These are phyloP conservation scores for Pteromalus puparum DNA, from an alignment of 1,140 invertebrate species.

Conservation along the genomic window DNA sequence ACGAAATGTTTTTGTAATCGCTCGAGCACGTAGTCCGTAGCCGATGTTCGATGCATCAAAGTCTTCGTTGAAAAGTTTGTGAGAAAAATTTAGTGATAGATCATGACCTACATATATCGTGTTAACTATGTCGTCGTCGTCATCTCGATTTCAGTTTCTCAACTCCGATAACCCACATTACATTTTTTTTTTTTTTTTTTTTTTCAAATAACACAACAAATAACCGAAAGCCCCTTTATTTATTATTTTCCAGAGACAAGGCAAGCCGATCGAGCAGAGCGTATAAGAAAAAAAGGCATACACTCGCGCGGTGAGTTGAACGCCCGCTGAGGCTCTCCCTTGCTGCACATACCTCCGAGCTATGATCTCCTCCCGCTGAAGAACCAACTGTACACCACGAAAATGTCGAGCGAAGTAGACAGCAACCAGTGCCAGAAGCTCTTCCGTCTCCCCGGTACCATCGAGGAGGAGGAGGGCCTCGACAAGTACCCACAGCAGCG, in stretches of 20 bases:
- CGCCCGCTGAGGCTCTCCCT: neutral
- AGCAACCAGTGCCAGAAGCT: slow-evolving; percentile 59
- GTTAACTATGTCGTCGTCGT: too few species aligned
- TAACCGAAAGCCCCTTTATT: neutral
- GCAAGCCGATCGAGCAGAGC: neutral
- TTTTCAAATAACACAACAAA: neutral
- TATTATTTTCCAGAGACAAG: neutral
- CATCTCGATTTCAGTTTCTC: too few species aligned
- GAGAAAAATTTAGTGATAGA: too few species aligned
- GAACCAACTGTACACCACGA: neutral
- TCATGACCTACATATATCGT: too few species aligned
- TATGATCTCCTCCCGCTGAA: neutral
- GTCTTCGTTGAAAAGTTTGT: too few species aligned
- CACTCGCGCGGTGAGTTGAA: neutral
- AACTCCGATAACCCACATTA: too few species aligned
- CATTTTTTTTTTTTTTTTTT: too few species aligned
- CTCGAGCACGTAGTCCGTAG: too few species aligned
- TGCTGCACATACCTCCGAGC: neutral
- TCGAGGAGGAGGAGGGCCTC: slow-evolving; percentile 69
- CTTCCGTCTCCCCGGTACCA: slow-evolving; percentile 69
- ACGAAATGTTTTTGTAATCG: too few species aligned
- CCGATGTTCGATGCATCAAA: too few species aligned
- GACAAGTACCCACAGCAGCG: slow-evolving; percentile 40
- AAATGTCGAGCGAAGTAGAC: neutral
- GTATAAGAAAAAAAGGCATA: neutral